These are phyloP conservation scores for Myotis daubentonii DNA, from an alignment of 2,797 vertebrate genomes.

Conservation along the genomic window DNA sequence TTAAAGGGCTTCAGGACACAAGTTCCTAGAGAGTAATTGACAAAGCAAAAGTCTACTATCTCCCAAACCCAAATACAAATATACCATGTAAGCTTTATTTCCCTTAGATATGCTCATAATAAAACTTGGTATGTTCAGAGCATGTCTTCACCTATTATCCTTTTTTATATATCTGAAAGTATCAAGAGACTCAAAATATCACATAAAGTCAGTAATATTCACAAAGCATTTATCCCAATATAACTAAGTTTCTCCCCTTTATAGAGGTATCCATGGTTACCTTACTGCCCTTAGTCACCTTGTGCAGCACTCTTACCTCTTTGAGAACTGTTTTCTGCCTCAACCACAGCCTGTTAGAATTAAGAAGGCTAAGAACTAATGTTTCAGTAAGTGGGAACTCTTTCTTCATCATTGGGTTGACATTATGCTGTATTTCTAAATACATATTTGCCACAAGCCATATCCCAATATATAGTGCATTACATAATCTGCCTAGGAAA, in stretches of 20 bases:
- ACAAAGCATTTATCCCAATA: background rate
- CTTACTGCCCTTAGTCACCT: background rate
- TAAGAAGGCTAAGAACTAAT: background rate
- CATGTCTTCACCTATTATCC: background rate
- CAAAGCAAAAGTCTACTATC: background rate
- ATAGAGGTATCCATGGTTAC: background rate
- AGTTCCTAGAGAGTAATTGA: background rate
- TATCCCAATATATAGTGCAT: background rate
- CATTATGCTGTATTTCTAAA: background rate
- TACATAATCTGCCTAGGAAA: background rate
- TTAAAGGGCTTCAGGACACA: background rate
- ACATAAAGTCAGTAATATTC: conserved; percentile 2
- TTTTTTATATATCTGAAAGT: background rate
- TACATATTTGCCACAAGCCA: background rate
- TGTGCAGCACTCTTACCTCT: background rate
- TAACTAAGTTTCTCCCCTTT: background rate
- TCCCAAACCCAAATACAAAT: background rate
- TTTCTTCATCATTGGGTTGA: background rate
- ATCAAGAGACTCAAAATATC: conserved; percentile 5
- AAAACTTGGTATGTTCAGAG: background rate
- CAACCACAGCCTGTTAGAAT: background rate
- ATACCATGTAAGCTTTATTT: background rate
- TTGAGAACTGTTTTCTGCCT: conserved; percentile 31
- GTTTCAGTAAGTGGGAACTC: background rate
- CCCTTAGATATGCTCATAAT: background rate